Evolutionary conservation across 2,113 vertebrate species (phyloP).

Genomic region (Xenus cinereus): DNA sequence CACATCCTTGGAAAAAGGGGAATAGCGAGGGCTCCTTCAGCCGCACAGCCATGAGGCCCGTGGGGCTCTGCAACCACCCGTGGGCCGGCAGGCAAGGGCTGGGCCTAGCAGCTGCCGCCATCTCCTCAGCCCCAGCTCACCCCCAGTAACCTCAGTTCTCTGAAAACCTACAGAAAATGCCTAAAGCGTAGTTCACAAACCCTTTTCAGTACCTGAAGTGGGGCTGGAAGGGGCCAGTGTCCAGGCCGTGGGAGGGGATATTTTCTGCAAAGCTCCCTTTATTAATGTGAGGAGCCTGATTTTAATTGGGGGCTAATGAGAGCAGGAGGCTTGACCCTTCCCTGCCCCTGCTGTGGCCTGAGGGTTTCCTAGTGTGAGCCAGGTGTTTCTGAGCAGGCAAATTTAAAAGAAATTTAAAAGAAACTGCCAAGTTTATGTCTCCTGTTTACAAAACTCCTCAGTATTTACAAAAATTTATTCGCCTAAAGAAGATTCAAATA

Average conservation of each 20-base stretch:
- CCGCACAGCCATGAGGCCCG: no score
- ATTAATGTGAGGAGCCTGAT: background rate
- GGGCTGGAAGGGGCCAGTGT: no score
- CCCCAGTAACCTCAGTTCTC: background rate
- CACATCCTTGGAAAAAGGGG: background rate
- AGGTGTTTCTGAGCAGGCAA: background rate
- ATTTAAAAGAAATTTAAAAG: background rate
- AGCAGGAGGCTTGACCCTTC: background rate
- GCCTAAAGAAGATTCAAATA: background rate
- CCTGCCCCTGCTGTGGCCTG: background rate
- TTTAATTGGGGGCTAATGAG: background rate
- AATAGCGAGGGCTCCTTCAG: background rate
- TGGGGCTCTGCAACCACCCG: background rate
- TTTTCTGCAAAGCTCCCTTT: background rate
- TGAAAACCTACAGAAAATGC: background rate
- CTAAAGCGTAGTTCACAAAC: background rate
- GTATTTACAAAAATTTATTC: background rate
- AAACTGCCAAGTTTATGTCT: background rate
- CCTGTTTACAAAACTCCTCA: background rate
- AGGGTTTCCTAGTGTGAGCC: no score
- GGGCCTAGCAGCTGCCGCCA: background rate
- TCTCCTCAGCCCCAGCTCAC: background rate
- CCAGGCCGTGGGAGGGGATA: rapidly evolving
- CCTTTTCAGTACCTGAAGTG: rapidly evolving
- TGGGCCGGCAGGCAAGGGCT: no score